Evolutionary conservation across 2,113 vertebrate species (phyloP), one percentile per base, ranked within the genome.

Genomic region (Mormoops blainvillei): DNA sequence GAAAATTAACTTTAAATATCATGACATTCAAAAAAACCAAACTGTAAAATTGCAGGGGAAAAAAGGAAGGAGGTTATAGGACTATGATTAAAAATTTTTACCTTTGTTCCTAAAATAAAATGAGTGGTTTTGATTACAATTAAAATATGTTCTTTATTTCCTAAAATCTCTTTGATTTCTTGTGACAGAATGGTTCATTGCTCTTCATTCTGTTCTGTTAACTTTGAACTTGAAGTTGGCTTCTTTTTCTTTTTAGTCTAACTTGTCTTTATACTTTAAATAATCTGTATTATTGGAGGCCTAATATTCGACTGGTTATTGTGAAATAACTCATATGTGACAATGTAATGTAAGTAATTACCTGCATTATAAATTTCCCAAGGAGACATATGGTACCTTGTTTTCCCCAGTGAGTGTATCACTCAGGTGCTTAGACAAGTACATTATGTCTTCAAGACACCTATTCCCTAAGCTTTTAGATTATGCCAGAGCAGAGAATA

Each of bases 1-100:
- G 87, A 94, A 97, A 96, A 94, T 97, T 97, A 95, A 91, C 73
- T 97, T 97, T 87, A 96, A 96, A 96, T 97, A 97, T 95, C 94
- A 96, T 94, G 91, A 96, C 97, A 98, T 97, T 97, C 48, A 95
- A 81, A 87, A 85, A 95, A 78, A 54, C 19, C 52, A 94, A 96
- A 92, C 86, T 92, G 78, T 96, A 93, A 97, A 97, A 96, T 45
- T 94, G 15, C 33, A 94, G 38, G 9, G 48, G 33, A 16, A 5
- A 15, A 22, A 67, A 87, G 85, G 41, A 38, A 86, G 31, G 33
- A 80, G 67, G 1, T 20, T 96, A 15, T 48, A 94, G 26, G 76
- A 93, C 81, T 97, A 85, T 52, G 54, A 95, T 89, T 93, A 73
- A 80, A 91, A 84, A 7, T 2, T 33, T 92, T 91, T 96, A 89